These are phyloP conservation scores for Drosophila bocki DNA, from an alignment of 1,140 invertebrate genomes.

Conservation along the genomic window DNA sequence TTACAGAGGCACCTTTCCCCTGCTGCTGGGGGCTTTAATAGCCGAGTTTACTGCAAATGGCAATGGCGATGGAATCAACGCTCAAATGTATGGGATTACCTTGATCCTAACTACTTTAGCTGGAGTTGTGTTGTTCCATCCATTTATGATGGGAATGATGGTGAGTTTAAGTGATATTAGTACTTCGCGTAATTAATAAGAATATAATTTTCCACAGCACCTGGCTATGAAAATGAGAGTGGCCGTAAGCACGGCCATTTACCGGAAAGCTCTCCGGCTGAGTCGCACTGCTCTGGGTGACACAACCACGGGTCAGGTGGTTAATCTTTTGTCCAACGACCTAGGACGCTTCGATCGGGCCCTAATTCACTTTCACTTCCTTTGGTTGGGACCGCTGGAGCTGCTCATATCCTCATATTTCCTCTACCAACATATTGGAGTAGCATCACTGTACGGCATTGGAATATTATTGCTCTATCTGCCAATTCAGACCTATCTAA, in stretches of 20 bases:
- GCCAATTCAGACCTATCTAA: slow-evolving; percentile 92
- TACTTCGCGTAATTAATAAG: not conserved
- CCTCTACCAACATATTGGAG: slow-evolving; percentile 80
- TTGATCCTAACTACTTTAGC: slow-evolving; percentile 86
- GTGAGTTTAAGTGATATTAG: slow-evolving; percentile 11
- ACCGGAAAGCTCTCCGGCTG: slow-evolving; percentile 88
- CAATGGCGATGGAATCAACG: slow-evolving; percentile 73
- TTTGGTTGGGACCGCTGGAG: slow-evolving; percentile 87
- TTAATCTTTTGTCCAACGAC: slow-evolving; percentile 89
- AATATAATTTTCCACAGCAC: slow-evolving; percentile 9
- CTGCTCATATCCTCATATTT: slow-evolving; percentile 85
- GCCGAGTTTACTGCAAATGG: slow-evolving; percentile 55
- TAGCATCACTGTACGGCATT: slow-evolving; percentile 90
- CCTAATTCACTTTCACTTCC: slow-evolving; percentile 79
- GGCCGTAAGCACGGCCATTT: slow-evolving; percentile 88
- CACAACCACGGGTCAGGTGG: slow-evolving; percentile 92
- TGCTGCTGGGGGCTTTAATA: slow-evolving; percentile 66
- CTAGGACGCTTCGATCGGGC: slow-evolving; percentile 83
- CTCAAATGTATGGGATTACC: slow-evolving; percentile 87
- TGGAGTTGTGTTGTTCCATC: slow-evolving; percentile 87
- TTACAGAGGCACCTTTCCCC: slow-evolving; percentile 53
- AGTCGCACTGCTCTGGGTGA: slow-evolving; percentile 89
- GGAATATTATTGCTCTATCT: slow-evolving; percentile 91
- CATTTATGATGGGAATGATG: slow-evolving; percentile 87
- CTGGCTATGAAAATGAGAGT: slow-evolving; percentile 71